phyloP scores from a whole-genome alignment of 2,888 invertebrate species.

The Branchipolynoe longqiensis region DNA sequence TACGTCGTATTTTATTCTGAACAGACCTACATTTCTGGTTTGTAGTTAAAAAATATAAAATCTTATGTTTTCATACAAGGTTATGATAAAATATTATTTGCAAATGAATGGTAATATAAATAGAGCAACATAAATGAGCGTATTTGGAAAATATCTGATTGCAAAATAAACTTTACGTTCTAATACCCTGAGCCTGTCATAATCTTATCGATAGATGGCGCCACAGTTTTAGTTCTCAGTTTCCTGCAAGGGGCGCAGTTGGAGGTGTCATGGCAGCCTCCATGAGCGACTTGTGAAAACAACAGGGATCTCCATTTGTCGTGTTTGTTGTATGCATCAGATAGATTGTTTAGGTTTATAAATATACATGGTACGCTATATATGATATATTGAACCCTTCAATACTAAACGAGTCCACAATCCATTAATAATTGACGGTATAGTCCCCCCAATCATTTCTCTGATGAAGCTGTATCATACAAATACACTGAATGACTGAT shows the following conservation, averaged over 20 bases:
- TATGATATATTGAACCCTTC: not conserved
- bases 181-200: not conserved
- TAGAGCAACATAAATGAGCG: too few relatives aligned
- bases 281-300: not conserved
- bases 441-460: too few relatives aligned
- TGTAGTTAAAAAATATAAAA: too few relatives aligned
- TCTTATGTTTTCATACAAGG: too few relatives aligned
- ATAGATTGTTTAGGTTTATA: not conserved
- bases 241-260: not conserved
- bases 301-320: not conserved
- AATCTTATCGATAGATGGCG: not conserved
- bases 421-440: not conserved
- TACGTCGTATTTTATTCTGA: too few relatives aligned
- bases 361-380: not conserved
- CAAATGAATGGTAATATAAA: too few relatives aligned
- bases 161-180: not conserved
- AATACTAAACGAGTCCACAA: not conserved
- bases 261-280: conserved; percentile 31
- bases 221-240: not conserved
- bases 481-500: too few relatives aligned
- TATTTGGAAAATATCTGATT: not conserved
- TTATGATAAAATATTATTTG: too few relatives aligned
- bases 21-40: too few relatives aligned
- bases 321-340: not conserved
- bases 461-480: too few relatives aligned